phyloP scores from a whole-genome alignment of 2,888 invertebrate genomes.

The Macrophya annulata region DNA sequence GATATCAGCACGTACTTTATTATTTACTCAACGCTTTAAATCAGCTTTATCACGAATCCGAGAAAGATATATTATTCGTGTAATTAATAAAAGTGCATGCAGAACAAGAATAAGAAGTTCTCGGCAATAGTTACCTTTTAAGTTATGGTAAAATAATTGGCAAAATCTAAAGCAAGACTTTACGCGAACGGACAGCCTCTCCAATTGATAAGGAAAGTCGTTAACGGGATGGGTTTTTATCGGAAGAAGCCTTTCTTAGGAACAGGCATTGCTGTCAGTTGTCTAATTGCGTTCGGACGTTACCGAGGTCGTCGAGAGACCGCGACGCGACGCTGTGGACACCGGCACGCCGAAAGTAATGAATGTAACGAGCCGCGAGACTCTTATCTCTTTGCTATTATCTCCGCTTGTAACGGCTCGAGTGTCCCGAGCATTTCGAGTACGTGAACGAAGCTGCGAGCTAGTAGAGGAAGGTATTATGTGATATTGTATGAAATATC shows the following conservation, averaged over 20 bases:
- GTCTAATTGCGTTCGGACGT: conserved; percentile 53
- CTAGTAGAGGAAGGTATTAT: conserved; percentile 59
- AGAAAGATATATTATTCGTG: not conserved
- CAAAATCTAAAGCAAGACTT: conserved; percentile 30
- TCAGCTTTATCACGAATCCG: not conserved
- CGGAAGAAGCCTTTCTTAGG: not conserved
- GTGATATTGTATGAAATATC: conserved; percentile 61
- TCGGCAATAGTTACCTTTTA: no score
- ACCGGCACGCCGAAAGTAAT: conserved; percentile 51
- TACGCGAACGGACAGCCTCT: not conserved
- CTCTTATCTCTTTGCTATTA: conserved; percentile 72
- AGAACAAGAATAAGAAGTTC: not conserved
- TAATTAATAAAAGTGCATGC: not conserved
- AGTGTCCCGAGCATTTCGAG: conserved; percentile 39
- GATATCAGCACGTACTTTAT: not conserved
- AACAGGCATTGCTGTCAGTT: conserved; percentile 44
- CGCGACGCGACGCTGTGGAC: conserved; percentile 48
- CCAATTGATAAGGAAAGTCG: conserved; percentile 45
- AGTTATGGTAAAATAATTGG: not conserved
- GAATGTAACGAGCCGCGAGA: conserved; percentile 68
- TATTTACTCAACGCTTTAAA: not conserved
- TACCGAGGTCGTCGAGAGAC: conserved; percentile 63
- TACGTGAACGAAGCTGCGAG: conserved; percentile 34
- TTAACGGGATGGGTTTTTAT: conserved; percentile 40
- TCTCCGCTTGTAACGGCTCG: conserved; percentile 64